Percentiles rank a stretch among this genome's conserved stretches.
Conservation (phyloP, 2,113 vertebrate genomes). For the Romanogobio albipinnatus region DNA sequence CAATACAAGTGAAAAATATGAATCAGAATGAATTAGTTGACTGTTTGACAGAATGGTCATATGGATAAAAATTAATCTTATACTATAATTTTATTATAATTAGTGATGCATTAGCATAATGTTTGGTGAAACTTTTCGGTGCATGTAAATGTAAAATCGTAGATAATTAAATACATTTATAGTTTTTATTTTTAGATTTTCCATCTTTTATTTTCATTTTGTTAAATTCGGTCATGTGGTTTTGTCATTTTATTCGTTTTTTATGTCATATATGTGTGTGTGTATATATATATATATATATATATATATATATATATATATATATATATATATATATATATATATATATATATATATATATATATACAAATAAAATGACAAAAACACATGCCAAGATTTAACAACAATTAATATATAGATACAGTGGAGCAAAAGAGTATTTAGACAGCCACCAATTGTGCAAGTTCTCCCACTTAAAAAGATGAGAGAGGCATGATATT, state of each 20-base stretch:
- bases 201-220: neutral
- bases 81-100: neutral
- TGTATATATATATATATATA: no score
- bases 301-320: no score
- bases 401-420: no score
- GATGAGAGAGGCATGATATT: no score
- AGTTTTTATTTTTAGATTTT: neutral
- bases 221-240: neutral
- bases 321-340: no score
- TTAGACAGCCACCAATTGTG: no score
- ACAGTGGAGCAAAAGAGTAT: no score
- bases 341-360: no score
- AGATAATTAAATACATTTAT: neutral
- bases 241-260: neutral
- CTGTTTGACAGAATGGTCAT: neutral
- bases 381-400: no score
- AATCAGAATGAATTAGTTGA: neutral
- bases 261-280: neutral
- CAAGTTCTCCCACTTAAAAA: no score
- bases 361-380: no score
- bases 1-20: neutral
- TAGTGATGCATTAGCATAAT: neutral
- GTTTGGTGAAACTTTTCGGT: neutral
- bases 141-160: neutral
- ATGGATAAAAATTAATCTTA: neutral